These are phyloP conservation scores for Drosophila kambysellisi DNA, from an alignment of 2,888 invertebrate genomes.

Conservation along the genomic window DNA sequence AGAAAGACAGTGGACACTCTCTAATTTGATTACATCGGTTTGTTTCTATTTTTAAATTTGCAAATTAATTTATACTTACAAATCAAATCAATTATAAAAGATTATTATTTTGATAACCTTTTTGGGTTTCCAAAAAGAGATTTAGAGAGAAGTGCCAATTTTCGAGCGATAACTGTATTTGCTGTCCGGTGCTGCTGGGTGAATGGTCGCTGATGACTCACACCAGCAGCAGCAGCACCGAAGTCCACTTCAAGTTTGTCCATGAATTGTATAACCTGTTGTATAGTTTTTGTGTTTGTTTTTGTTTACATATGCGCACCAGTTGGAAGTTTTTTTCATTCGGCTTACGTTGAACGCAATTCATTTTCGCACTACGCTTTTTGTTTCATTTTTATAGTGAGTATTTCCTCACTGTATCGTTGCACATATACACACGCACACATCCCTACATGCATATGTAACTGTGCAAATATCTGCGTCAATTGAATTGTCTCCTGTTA, in stretches of 20 bases:
- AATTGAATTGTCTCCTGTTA: constrained; percentile 61
- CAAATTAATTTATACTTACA: not conserved
- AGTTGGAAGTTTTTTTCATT: constrained; percentile 52
- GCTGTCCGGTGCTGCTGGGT: constrained; percentile 31
- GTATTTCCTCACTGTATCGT: constrained; percentile 69
- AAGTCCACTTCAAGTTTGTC: constrained; percentile 66
- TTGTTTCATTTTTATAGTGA: constrained; percentile 46
- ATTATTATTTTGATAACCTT: not conserved
- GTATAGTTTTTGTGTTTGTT: constrained; percentile 69
- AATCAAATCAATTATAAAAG: not conserved
- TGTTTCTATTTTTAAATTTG: not conserved
- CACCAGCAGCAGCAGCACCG: constrained; percentile 28
- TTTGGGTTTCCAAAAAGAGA: not conserved
- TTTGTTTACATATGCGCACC: constrained; percentile 70
- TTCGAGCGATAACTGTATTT: constrained; percentile 17
- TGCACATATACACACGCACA: constrained; percentile 24
- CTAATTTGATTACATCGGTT: not conserved
- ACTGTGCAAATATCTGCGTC: constrained; percentile 8
- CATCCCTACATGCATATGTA: constrained; percentile 6
- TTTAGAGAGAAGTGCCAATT: not conserved
- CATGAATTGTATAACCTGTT: constrained; percentile 78
- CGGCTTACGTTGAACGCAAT: constrained; percentile 57
- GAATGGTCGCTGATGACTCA: constrained; percentile 61
- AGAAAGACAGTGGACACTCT: constrained; percentile 43
- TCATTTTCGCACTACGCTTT: constrained; percentile 57